Conservation (phyloP, 1,140 invertebrate species). For the Zophobas morio region DNA sequence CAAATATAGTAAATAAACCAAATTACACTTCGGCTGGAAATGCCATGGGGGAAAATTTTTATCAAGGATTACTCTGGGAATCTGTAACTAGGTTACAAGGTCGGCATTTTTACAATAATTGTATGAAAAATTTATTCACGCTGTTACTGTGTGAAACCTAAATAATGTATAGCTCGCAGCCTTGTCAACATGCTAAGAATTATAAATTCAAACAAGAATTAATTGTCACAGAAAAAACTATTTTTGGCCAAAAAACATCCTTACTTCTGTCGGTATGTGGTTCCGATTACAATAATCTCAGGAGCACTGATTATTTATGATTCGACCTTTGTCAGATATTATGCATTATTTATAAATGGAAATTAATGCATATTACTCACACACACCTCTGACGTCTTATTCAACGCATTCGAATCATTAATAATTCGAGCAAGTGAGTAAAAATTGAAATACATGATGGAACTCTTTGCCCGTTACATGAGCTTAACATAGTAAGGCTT, state of each 20-base stretch:
- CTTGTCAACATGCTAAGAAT: not conserved
- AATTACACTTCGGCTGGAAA: slow-evolving; percentile 5
- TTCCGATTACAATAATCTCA: slow-evolving; percentile 12
- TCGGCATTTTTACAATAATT: not conserved
- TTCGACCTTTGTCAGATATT: slow-evolving; percentile 8
- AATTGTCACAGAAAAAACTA: not conserved
- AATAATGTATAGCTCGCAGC: not conserved
- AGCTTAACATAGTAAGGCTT: too few relatives aligned
- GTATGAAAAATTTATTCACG: not conserved
- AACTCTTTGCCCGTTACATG: too few relatives aligned
- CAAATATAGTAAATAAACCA: slow-evolving; percentile 20
- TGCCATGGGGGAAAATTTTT: slow-evolving; percentile 12
- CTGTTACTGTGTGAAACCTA: not conserved
- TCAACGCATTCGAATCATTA: not conserved
- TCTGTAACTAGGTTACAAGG: slow-evolving; percentile 11
- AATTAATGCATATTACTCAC: slow-evolving; percentile 6
- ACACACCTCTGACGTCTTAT: not conserved
- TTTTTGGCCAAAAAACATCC: not conserved
- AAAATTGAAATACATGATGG: too few relatives aligned
- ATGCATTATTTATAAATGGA: not conserved
- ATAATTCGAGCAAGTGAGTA: not conserved
- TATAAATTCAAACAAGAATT: not conserved
- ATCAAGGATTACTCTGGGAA: slow-evolving; percentile 21
- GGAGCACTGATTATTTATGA: not conserved
- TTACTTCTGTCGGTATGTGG: not conserved